Percentiles rank a stretch among this genome's conserved stretches.
These are phyloP conservation scores for Ischnura elegans DNA, from an alignment of 2,888 invertebrate genomes.

Conservation along the genomic window DNA sequence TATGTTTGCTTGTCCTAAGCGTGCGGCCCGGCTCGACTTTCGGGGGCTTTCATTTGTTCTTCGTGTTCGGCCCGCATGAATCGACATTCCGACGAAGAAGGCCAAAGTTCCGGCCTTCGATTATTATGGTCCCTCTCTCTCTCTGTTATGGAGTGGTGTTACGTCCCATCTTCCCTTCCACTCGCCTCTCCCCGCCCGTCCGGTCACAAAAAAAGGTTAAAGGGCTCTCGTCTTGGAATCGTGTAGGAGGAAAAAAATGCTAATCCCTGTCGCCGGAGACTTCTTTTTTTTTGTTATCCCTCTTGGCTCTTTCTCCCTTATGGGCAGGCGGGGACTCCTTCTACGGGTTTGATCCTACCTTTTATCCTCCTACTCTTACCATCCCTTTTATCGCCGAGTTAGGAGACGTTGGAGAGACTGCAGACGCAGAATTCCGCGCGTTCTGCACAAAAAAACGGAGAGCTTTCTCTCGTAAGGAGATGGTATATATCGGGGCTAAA, in stretches of 20 bases:
- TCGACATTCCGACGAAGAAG: background rate
- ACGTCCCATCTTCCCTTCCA: background rate
- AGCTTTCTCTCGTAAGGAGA: background rate
- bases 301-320: background rate
- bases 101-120: background rate
- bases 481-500: background rate
- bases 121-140: conserved; percentile 4
- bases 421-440: background rate
- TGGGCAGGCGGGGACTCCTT: background rate
- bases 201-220: background rate
- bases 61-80: background rate
- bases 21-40: background rate
- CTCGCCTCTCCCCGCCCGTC: background rate
- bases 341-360: background rate
- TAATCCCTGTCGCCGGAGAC: background rate
- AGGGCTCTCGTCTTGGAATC: conserved; percentile 11
- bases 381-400: background rate
- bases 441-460: background rate
- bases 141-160: background rate
- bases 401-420: background rate
- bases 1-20: background rate
- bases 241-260: background rate
- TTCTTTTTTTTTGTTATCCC: no score
- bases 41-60: background rate
- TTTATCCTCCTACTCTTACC: background rate